Evolutionary conservation across 1,140 invertebrate species (phyloP).

Genomic region (Drosophila kepulauana): DNA sequence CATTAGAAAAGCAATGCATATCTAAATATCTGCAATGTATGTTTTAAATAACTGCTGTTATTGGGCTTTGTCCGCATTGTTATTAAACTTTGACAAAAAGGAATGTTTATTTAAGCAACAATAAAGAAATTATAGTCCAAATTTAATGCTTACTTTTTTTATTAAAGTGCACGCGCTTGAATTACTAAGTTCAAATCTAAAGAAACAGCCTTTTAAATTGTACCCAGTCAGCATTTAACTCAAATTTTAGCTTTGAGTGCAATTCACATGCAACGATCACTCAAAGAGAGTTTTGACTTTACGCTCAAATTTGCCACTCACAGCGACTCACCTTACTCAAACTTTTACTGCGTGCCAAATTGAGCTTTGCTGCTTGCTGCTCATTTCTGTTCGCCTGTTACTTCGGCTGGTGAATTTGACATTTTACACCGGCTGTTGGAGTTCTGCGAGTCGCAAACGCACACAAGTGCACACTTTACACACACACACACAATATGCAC

Average conservation of each 20-base stretch:
- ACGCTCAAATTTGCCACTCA: too few species aligned
- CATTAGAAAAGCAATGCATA: constrained; percentile 1
- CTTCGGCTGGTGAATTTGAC: too few species aligned
- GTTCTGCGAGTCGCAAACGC: too few species aligned
- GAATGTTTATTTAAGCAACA: not conserved
- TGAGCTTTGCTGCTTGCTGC: not conserved
- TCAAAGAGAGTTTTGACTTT: not conserved
- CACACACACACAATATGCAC: too few species aligned
- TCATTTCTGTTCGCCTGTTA: too few species aligned
- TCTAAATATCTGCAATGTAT: not conserved
- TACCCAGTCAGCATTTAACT: not conserved
- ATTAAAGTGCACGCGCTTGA: not conserved
- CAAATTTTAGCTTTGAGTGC: not conserved
- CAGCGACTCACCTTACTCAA: not conserved
- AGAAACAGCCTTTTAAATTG: too few species aligned
- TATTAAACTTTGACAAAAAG: not conserved
- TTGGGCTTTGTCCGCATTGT: not conserved
- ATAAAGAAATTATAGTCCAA: not conserved
- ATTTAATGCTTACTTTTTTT: not conserved
- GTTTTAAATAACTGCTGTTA: not conserved
- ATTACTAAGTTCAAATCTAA: not conserved
- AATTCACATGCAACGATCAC: not conserved
- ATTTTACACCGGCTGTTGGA: too few species aligned
- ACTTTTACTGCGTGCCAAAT: not conserved
- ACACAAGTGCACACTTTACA: too few species aligned